A percentile compares a stretch with the other conserved stretches of the same genome.
These are phyloP conservation scores for Drosophila acutilabella DNA, from an alignment of 2,888 invertebrate species.

Conservation along the genomic window DNA sequence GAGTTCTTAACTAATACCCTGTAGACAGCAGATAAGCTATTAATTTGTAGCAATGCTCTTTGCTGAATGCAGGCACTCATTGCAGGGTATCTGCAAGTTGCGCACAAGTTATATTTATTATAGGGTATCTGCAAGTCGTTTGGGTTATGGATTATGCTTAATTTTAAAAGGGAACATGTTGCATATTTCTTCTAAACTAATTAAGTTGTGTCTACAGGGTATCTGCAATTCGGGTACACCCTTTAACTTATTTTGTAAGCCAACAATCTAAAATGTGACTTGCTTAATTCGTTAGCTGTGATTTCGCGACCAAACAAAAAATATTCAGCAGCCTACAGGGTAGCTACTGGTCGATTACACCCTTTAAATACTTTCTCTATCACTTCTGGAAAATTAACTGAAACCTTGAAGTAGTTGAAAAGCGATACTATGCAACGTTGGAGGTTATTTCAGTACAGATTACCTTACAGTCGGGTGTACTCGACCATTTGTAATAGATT, in stretches of 20 bases:
- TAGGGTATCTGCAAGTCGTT: no score
- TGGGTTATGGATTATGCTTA: no score
- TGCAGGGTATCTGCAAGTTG: no score
- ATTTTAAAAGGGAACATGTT: no score
- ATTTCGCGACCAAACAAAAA: neutral
- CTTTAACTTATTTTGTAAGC: no score
- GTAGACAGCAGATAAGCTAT: conserved; percentile 12
- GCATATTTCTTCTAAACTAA: no score
- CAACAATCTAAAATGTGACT: neutral
- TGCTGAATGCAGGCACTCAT: neutral
- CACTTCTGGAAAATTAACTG: no score
- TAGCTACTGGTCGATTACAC: neutral
- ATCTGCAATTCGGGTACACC: neutral
- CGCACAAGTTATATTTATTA: no score
- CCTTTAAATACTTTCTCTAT: no score
- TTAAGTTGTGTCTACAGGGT: neutral
- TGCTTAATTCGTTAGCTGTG: neutral
- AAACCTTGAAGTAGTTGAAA: no score
- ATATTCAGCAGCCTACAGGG: neutral
- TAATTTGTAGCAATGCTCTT: neutral
- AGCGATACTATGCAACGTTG: no score
- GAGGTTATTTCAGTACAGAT: no score
- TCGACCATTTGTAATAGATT: neutral
- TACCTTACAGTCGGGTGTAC: neutral
- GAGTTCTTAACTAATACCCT: conserved; percentile 5